These are phyloP conservation scores for Oceanodroma leucorhoa DNA, from an alignment of 2,797 vertebrate species.

Conservation along the genomic window DNA sequence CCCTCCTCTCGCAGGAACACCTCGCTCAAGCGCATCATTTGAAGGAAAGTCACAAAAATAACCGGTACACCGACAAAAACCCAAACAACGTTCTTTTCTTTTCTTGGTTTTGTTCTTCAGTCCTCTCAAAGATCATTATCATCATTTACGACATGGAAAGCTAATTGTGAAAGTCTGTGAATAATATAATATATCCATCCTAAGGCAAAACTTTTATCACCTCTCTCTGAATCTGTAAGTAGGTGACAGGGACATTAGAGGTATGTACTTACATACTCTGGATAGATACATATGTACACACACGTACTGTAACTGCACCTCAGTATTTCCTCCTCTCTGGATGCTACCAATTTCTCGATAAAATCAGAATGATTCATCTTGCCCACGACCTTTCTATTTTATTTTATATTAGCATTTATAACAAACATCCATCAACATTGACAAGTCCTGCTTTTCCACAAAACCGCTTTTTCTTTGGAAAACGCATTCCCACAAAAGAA, in stretches of 20 bases:
- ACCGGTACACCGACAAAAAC: not conserved
- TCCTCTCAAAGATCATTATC: not conserved
- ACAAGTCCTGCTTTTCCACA: not conserved
- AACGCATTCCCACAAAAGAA: not conserved
- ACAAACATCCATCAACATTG: not conserved
- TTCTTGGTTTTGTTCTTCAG: not conserved
- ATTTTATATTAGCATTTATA: not conserved
- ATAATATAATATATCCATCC: not conserved
- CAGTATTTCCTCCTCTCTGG: not conserved
- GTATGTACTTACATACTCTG: accelerated
- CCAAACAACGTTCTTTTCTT: not conserved
- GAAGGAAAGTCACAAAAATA: not conserved
- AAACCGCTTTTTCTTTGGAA: not conserved
- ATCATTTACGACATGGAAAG: not conserved
- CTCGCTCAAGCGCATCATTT: accelerated
- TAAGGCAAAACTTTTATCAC: not conserved
- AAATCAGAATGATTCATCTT: not conserved
- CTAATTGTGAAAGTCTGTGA: not conserved
- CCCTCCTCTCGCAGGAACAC: not conserved
- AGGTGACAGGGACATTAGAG: too few relatives aligned
- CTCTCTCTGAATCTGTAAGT: accelerated
- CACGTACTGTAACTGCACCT: accelerated
- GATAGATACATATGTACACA: accelerated
- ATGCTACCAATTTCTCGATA: not conserved
- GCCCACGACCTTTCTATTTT: not conserved